A percentile compares a stretch with the other conserved stretches of the same genome.
phyloP scores from a whole-genome alignment of 2,888 invertebrate genomes.

The Dichetophora obliterata region DNA sequence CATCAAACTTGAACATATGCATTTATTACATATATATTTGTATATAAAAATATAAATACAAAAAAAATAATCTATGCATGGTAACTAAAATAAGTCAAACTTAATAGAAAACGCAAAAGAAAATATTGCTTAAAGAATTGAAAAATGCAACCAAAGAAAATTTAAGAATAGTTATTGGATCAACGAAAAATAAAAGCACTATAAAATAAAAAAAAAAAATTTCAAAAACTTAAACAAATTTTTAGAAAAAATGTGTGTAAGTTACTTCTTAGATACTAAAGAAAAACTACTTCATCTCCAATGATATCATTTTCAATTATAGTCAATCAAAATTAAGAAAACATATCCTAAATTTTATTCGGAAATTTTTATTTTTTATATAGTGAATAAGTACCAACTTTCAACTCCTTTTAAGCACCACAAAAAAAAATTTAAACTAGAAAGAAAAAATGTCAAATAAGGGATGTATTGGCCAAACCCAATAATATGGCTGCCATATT shows the following conservation, averaged over 20 bases:
- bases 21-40: slow-evolving; percentile 30
- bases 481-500: too few relatives aligned
- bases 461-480: not conserved
- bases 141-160: not conserved
- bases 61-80: not conserved
- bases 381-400: too few relatives aligned
- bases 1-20: slow-evolving; percentile 26
- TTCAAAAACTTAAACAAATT: too few relatives aligned
- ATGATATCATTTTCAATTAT: too few relatives aligned
- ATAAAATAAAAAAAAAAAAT: too few relatives aligned
- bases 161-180: not conserved
- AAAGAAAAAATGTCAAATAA: not conserved
- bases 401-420: not conserved
- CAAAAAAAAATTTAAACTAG: not conserved
- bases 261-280: too few relatives aligned
- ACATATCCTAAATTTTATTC: too few relatives aligned
- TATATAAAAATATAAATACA: not conserved
- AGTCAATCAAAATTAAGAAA: too few relatives aligned
- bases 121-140: not conserved
- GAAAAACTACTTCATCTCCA: too few relatives aligned
- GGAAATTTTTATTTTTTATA: too few relatives aligned
- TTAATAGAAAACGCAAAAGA: not conserved
- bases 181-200: not conserved
- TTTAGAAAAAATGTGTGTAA: too few relatives aligned
- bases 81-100: not conserved